Base-by-base conservation (phyloP, 2,113 vertebrate genomes). In the Poeciliopsis prolifica region DNA sequence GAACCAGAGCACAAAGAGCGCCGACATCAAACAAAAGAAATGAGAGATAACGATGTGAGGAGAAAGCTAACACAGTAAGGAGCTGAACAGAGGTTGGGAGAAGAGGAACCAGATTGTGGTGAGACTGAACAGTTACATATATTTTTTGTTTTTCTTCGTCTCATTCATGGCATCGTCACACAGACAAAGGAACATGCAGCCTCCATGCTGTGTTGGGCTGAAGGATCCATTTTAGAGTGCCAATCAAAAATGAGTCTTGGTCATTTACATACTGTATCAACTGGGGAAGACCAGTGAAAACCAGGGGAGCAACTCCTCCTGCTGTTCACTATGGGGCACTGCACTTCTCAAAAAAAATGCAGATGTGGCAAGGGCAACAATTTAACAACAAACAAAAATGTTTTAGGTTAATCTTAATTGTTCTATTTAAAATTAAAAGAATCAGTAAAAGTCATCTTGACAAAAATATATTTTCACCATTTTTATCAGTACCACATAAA, bases 201-300 rank as follows among this genome's bases (percentile, higher is more conserved):
- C 84, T 86, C 80, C 82, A 79, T 81, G 77, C 68, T 62, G 76
- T 65, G 75, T 42, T 30, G 33, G 70, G 26, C 69, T 80, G 68
- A 77, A 81, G 87, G 81, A 85, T 89, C 89, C 91, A 91, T 91
- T 83, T 92, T 90, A 85, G 67, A 24, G 87, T 90, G 87, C 90
- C 90, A 92, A 92, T 92, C 87, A 89, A 90, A 89, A 15, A 87
- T 82, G 90, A 83, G 68, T 37, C 66, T 72, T 48, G 68, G 31
- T 86, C 68, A 79, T 92, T 91, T 89, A 83, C 86, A 90, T 88
- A 80, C 70, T 65, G 84, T 61, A 76, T 5, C 13, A 63, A 74
- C 48, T 0, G n/a, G 54, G 69, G 10, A 37, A 37, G 65, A 24
- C 9, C 29, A 0, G 9, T 66, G 6, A 82, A 86, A 91, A 70